Conservation (phyloP, 2,888 invertebrate species). For the Romanomermis culicivorax region DNA sequence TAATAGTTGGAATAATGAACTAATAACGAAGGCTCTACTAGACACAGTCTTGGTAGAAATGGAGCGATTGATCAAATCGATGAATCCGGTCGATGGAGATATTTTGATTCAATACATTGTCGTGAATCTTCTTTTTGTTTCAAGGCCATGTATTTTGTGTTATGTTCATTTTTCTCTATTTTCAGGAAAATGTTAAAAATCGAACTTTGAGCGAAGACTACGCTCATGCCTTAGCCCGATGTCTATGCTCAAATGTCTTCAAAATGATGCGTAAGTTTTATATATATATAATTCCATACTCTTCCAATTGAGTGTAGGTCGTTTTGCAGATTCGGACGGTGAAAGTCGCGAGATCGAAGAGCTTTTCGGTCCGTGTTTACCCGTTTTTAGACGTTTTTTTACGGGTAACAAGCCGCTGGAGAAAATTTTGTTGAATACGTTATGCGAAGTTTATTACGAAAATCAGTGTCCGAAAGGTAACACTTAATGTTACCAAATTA, state of each 20-base stretch:
- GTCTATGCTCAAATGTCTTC: neutral
- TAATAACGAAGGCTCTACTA: neutral
- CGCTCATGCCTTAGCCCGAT: neutral
- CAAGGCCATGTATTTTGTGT: too few relatives aligned
- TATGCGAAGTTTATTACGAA: neutral
- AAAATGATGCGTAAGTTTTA: neutral
- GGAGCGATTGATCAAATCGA: neutral
- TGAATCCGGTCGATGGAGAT: neutral
- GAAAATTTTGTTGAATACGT: neutral
- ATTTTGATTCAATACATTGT: too few relatives aligned
- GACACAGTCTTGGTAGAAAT: neutral
- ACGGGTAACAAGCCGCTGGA: neutral
- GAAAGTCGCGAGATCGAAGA: neutral
- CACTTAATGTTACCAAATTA: too few relatives aligned
- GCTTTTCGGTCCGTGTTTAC: neutral
- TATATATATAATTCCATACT: neutral
- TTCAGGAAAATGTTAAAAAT: neutral
- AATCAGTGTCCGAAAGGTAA: neutral
- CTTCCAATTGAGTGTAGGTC: neutral
- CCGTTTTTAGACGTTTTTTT: neutral
- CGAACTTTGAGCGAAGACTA: neutral
- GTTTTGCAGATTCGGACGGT: too few relatives aligned
- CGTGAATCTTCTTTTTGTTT: too few relatives aligned
- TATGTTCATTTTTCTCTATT: neutral
- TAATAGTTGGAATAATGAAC: too few relatives aligned